These are phyloP conservation scores for Dromaius novaehollandiae DNA, from an alignment of 2,113 vertebrate species.

Conservation along the genomic window DNA sequence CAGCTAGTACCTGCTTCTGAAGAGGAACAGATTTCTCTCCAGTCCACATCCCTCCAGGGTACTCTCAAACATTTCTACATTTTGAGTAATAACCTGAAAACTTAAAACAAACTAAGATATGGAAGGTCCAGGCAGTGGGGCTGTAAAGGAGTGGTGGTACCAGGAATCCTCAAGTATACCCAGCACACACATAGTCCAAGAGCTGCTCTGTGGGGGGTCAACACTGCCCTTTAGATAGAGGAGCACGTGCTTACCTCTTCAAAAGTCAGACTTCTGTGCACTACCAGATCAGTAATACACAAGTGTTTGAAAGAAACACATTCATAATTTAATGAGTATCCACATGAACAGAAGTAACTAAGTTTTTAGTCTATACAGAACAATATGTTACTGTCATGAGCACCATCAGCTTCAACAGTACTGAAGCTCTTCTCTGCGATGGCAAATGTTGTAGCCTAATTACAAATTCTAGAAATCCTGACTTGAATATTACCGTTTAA, in stretches of 20 bases:
- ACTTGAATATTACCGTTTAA: constrained; percentile 13
- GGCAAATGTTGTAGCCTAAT: not conserved
- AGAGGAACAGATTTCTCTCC: not conserved
- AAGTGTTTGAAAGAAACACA: not conserved
- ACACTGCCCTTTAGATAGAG: not conserved
- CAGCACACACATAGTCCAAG: not conserved
- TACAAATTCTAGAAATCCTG: constrained; percentile 1
- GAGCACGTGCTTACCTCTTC: not conserved
- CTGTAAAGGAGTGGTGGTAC: not conserved
- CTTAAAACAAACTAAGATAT: not conserved
- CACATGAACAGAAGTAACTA: not conserved
- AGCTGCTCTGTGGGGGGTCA: not conserved
- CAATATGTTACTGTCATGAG: not conserved
- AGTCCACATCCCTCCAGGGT: not conserved
- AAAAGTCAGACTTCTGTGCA: not conserved
- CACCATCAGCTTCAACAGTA: not conserved
- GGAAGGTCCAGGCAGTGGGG: not conserved
- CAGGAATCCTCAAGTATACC: not conserved
- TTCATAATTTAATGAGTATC: not conserved
- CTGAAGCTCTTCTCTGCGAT: not conserved
- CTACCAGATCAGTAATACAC: not conserved
- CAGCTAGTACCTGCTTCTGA: not conserved
- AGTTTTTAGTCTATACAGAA: not conserved
- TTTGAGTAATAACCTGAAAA: not conserved
- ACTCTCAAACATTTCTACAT: not conserved